A percentile compares a stretch with the other conserved stretches of the same genome.
These are phyloP conservation scores for Phragmatobia fuliginosa DNA, from an alignment of 2,888 invertebrate genomes.

Conservation along the genomic window DNA sequence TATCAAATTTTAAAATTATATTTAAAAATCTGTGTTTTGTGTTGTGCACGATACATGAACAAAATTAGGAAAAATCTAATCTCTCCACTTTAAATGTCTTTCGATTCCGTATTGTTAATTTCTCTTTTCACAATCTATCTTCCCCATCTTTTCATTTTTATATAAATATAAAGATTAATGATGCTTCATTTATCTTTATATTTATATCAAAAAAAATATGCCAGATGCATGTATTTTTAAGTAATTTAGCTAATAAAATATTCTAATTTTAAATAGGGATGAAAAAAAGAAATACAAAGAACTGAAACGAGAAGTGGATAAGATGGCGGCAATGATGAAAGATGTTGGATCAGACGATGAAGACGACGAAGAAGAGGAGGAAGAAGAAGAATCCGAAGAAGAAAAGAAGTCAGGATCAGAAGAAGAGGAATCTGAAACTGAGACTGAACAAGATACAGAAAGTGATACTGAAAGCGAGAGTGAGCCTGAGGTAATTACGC, in stretches of 20 bases:
- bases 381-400: constrained; percentile 86
- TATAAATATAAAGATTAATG: no score
- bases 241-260: not conserved
- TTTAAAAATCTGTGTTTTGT: no score
- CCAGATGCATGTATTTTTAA: no score
- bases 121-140: no score
- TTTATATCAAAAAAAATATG: no score
- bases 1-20: no score
- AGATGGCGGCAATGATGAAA: constrained; percentile 96
- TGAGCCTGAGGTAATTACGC: constrained; percentile 87
- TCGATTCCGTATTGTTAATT: no score
- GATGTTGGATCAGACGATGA: constrained; percentile 91
- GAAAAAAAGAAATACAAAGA: constrained; percentile 94
- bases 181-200: no score
- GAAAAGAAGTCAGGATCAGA: constrained; percentile 85
- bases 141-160: no score
- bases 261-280: constrained; percentile 80
- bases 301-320: constrained; percentile 95
- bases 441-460: constrained; percentile 89
- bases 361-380: constrained; percentile 89
- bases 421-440: constrained; percentile 88
- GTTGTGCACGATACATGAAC: no score
- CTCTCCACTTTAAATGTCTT: no score
- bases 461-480: constrained; percentile 89
- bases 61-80: no score